phyloP scores from a whole-genome alignment of 2,797 vertebrate genomes.

The Acanthurus lineatus region DNA sequence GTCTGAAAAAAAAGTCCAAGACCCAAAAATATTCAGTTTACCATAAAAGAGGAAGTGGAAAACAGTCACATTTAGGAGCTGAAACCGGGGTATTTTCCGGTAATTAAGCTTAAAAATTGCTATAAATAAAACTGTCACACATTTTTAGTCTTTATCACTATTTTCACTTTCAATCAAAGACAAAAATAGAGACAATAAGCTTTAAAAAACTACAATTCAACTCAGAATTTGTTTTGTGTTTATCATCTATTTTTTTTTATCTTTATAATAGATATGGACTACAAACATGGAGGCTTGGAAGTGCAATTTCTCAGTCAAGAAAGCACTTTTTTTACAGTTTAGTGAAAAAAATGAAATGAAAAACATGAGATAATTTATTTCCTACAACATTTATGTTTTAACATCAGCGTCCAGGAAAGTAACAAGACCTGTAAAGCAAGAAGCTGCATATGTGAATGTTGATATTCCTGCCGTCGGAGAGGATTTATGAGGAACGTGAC shows the following conservation, averaged over 20 bases:
- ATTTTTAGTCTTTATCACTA: background rate
- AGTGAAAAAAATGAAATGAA: no score
- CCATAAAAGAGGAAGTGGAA: no score
- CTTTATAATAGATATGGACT: background rate
- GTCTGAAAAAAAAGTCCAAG: no score
- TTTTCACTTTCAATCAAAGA: background rate
- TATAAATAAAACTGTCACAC: no score
- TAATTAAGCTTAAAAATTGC: no score
- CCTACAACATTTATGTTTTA: background rate
- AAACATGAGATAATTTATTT: no score
- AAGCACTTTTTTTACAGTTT: background rate
- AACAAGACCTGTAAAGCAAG: no score
- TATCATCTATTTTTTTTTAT: background rate
- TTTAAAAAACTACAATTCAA: background rate
- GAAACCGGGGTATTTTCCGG: background rate
- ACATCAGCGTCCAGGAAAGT: background rate
- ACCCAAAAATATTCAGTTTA: no score
- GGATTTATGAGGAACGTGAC: constrained; percentile 1
- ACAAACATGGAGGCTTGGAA: background rate
- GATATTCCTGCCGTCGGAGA: background rate
- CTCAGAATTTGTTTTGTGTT: background rate
- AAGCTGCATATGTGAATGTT: no score
- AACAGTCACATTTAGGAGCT: background rate
- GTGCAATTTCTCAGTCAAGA: background rate
- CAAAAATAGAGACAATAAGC: background rate